A percentile compares a stretch with the other conserved stretches of the same genome.
Evolutionary conservation across 2,888 invertebrate species (phyloP).

Genomic region (Adelphocoris suturalis): DNA sequence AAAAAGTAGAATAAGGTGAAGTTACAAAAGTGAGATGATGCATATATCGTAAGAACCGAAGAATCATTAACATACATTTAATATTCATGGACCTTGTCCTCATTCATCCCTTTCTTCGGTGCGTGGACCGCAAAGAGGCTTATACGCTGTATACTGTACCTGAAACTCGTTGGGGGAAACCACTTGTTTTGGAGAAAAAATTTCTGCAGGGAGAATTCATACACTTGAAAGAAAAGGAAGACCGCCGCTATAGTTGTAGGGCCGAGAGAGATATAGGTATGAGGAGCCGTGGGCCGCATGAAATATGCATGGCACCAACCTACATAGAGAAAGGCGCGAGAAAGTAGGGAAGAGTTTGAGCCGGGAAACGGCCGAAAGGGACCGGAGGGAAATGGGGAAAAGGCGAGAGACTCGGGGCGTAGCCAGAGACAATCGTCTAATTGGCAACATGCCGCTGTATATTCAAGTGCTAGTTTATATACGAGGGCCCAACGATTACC

Average conservation of each 20-base stretch:
- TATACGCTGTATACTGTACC: too few species aligned
- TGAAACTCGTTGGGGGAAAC: too few species aligned
- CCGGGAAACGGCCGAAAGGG: constrained; percentile 12
- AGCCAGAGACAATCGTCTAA: constrained; percentile 62
- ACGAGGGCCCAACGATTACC: constrained; percentile 58
- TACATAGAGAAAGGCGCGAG: constrained; percentile 42
- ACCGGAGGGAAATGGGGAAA: neutral
- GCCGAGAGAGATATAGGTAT: constrained; percentile 1
- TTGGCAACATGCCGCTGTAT: constrained; percentile 60
- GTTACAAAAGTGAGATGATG: too few species aligned
- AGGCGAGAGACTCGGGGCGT: neutral
- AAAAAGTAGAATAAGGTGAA: too few species aligned
- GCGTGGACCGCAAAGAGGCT: too few species aligned
- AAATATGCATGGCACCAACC: constrained; percentile 63
- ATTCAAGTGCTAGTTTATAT: constrained; percentile 61
- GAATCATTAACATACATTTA: too few species aligned
- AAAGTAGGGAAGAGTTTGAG: constrained; percentile 55
- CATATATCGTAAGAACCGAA: too few species aligned
- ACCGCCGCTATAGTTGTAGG: neutral
- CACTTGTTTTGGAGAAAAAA: neutral
- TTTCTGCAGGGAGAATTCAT: neutral
- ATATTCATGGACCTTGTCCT: too few species aligned
- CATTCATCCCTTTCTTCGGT: too few species aligned
- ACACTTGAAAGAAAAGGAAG: neutral
- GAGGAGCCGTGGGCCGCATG: constrained; percentile 48